phyloP scores from a whole-genome alignment of 2,113 vertebrate species.

The Nothobranchius kuhntae region DNA sequence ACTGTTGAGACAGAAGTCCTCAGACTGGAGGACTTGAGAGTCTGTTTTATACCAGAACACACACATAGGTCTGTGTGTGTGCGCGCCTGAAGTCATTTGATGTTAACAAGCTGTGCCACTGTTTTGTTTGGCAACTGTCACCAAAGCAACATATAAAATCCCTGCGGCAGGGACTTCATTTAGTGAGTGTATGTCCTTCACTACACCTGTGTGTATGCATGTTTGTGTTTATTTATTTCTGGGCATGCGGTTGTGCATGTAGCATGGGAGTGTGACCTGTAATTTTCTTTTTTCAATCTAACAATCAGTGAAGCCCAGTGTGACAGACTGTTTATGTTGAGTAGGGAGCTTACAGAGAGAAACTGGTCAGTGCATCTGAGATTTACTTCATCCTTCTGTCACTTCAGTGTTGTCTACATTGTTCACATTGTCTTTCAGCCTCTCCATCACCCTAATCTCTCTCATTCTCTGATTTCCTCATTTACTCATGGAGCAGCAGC shows the following conservation, averaged over 20 bases:
- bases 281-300: constrained; percentile 17
- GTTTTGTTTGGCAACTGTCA: constrained; percentile 73
- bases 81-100: constrained; percentile 53
- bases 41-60: constrained; percentile 43
- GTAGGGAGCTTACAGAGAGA: constrained; percentile 21
- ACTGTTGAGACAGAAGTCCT: constrained; percentile 47
- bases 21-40: constrained; percentile 27
- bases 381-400: constrained; percentile 14
- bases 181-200: constrained; percentile 12
- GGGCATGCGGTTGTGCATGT: not conserved
- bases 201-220: not conserved
- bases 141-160: constrained; percentile 69
- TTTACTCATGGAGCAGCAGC: constrained; percentile 35
- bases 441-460: constrained; percentile 24
- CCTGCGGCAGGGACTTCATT: constrained; percentile 37
- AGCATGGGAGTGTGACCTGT: constrained; percentile 16
- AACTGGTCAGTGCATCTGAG: constrained; percentile 13
- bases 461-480: constrained; percentile 15
- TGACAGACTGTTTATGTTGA: constrained; percentile 56
- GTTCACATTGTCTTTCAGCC: constrained; percentile 18
- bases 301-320: constrained; percentile 23
- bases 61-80: constrained; percentile 12
- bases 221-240: constrained; percentile 16
- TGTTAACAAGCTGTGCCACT: constrained; percentile 69
- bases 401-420: constrained; percentile 9